Conservation (phyloP, 1,140 invertebrate species). For the Phocides pigmalion region DNA sequence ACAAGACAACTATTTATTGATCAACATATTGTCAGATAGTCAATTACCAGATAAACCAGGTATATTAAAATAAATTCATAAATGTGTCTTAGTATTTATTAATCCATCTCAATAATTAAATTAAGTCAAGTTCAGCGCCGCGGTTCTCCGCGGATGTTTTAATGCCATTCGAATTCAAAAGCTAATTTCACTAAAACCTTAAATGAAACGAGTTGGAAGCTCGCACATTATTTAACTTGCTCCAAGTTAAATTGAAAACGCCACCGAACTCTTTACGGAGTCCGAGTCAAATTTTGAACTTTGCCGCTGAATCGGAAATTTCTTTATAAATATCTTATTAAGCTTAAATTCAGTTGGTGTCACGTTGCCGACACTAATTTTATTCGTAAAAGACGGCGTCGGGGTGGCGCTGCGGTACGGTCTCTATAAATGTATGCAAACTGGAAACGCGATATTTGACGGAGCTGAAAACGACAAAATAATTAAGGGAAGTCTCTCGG, state of each 20-base stretch:
- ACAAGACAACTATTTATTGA: too few relatives aligned
- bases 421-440: slow-evolving; percentile 79
- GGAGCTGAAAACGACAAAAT: slow-evolving; percentile 79
- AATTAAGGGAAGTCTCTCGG: slow-evolving; percentile 64
- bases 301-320: slow-evolving; percentile 81
- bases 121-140: slow-evolving; percentile 48
- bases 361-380: slow-evolving; percentile 82
- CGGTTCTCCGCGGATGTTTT: slow-evolving; percentile 59
- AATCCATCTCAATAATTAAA: slow-evolving; percentile 13
- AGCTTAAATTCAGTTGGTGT: slow-evolving; percentile 82
- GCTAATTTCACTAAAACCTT: slow-evolving; percentile 81
- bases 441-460: slow-evolving; percentile 77
- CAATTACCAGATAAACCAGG: too few relatives aligned
- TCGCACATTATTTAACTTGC: slow-evolving; percentile 81
- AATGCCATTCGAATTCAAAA: slow-evolving; percentile 76
- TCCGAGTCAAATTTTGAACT: slow-evolving; percentile 81
- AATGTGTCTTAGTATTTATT: slow-evolving; percentile 1
- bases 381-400: slow-evolving; percentile 75
- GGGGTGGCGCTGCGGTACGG: slow-evolving; percentile 36
- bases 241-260: slow-evolving; percentile 82
- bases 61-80: not conserved
- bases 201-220: slow-evolving; percentile 78
- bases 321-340: slow-evolving; percentile 84
- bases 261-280: slow-evolving; percentile 77
- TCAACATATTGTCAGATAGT: too few relatives aligned